Conservation (phyloP, 2,113 vertebrate species). For the Spilogale gracilis region DNA sequence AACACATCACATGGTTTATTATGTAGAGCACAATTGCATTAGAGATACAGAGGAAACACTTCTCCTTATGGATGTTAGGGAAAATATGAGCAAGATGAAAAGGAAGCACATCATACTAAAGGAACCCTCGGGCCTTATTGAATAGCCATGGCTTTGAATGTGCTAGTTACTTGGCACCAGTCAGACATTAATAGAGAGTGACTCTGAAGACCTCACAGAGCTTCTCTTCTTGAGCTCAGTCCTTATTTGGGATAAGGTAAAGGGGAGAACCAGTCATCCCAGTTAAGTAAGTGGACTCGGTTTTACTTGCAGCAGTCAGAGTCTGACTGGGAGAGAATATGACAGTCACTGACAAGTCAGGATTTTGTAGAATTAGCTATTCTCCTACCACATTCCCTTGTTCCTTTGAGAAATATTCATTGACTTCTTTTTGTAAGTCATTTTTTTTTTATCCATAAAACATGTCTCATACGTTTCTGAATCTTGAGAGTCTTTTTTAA, state of each 20-base stretch:
- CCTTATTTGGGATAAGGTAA: background rate
- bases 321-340: background rate
- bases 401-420: slow-evolving; percentile 48
- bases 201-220: background rate
- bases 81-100: background rate
- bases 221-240: background rate
- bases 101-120: background rate
- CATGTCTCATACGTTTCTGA: background rate
- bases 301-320: background rate
- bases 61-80: background rate
- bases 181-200: background rate
- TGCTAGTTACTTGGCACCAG: background rate
- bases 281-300: background rate
- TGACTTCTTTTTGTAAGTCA: slow-evolving; percentile 28
- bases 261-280: background rate
- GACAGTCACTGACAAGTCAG: background rate
- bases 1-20: background rate
- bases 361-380: background rate
- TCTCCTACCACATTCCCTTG: background rate
- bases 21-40: background rate
- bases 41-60: background rate
- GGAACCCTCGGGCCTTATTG: background rate
- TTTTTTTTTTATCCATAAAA: background rate
- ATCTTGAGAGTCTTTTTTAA: slow-evolving; percentile 39
- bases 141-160: background rate